These are phyloP conservation scores for Cosmorhoe ocellata DNA, from an alignment of 2,888 invertebrate genomes.

Conservation along the genomic window DNA sequence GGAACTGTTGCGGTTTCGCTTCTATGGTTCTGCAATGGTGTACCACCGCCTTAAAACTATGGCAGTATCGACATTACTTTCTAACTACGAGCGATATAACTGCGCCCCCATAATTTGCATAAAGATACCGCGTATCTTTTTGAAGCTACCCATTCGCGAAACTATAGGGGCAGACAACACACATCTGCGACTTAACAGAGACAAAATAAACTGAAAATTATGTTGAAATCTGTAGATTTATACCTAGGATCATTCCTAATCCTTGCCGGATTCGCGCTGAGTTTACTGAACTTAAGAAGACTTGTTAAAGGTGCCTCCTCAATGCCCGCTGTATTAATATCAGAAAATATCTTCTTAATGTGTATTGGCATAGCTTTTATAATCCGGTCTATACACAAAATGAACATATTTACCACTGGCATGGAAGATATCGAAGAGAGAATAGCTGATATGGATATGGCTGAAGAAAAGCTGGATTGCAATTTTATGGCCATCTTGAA, in stretches of 20 bases:
- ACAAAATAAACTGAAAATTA: slow-evolving; percentile 35
- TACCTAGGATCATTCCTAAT: slow-evolving; percentile 67
- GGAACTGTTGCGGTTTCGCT: too few species aligned
- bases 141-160: slow-evolving; percentile 39
- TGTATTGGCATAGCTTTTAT: slow-evolving; percentile 69
- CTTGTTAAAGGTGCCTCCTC: slow-evolving; percentile 50
- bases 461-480: slow-evolving; percentile 43
- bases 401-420: slow-evolving; percentile 47
- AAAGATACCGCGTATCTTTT: slow-evolving; percentile 48
- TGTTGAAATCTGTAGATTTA: slow-evolving; percentile 59
- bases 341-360: slow-evolving; percentile 67
- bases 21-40: too few species aligned
- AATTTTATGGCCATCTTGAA: slow-evolving; percentile 55
- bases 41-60: too few species aligned
- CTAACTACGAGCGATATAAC: too few species aligned
- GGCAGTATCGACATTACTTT: too few species aligned
- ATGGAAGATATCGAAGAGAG: slow-evolving; percentile 51
- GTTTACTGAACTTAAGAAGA: slow-evolving; percentile 63
- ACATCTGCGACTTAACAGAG: slow-evolving; percentile 23
- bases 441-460: slow-evolving; percentile 37
- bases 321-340: slow-evolving; percentile 59
- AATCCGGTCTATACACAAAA: slow-evolving; percentile 49
- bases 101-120: slow-evolving; percentile 72
- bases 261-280: slow-evolving; percentile 60
- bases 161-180: slow-evolving; percentile 57